These are phyloP conservation scores for cat (Felis catus) DNA, from an alignment of 2,113 vertebrate genomes.

Conservation along the genomic window DNA sequence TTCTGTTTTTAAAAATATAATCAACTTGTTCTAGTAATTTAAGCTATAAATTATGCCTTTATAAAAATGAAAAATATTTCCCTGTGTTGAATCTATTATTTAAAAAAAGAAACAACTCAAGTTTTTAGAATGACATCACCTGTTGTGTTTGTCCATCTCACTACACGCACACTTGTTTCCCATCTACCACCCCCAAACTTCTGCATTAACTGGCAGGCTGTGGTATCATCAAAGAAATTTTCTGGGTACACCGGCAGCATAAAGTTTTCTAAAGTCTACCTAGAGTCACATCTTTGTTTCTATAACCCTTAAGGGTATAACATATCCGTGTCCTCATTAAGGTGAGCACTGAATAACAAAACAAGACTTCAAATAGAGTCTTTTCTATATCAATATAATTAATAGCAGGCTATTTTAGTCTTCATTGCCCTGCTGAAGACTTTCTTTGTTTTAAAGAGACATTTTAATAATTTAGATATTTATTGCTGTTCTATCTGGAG, in stretches of 20 bases:
- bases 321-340: slow-evolving; percentile 5
- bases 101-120: fast-evolving
- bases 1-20: slow-evolving; percentile 72
- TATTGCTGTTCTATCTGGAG: background rate
- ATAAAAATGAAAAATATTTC: slow-evolving; percentile 34
- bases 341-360: background rate
- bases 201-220: background rate
- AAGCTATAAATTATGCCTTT: slow-evolving; percentile 45
- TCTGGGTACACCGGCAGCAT: background rate
- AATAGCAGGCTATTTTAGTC: slow-evolving; percentile 19
- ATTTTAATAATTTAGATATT: slow-evolving; percentile 11
- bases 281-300: slow-evolving; percentile 20
- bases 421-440: background rate
- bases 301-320: background rate
- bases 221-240: background rate
- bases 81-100: background rate
- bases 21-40: slow-evolving; percentile 12
- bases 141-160: background rate
- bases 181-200: background rate
- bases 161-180: background rate
- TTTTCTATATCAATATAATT: background rate
- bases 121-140: background rate
- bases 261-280: background rate
- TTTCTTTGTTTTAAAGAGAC: slow-evolving; percentile 13
- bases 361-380: slow-evolving; percentile 14